These are phyloP conservation scores for Halyomorpha halys DNA, from an alignment of 1,140 invertebrate species.

Conservation along the genomic window DNA sequence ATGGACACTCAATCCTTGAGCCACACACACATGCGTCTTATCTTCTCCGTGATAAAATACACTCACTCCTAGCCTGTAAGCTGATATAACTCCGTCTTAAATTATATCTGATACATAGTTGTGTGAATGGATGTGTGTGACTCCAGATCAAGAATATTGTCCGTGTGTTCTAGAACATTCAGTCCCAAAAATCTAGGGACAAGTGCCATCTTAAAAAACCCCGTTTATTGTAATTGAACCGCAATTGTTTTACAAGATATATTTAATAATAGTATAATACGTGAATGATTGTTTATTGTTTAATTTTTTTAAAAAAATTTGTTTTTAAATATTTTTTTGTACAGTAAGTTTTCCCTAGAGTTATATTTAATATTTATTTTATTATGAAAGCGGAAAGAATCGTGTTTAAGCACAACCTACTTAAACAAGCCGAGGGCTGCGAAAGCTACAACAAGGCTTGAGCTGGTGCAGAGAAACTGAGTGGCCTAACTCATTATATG, in stretches of 20 bases:
- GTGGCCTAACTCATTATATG: constrained; percentile 3
- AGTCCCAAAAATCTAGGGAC: constrained; percentile 6
- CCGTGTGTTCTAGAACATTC: background rate
- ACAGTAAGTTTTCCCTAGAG: constrained; percentile 8
- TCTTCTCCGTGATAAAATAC: background rate
- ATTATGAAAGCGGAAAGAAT: constrained; percentile 1
- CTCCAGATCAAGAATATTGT: background rate
- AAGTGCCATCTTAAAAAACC: constrained; percentile 18
- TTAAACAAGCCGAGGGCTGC: too few species aligned
- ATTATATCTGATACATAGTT: background rate
- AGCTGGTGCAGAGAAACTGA: constrained; percentile 4
- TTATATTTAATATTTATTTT: constrained; percentile 4
- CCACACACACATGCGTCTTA: background rate
- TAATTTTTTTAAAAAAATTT: constrained; percentile 5
- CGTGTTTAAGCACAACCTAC: background rate
- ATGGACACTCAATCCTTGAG: background rate
- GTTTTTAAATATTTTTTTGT: constrained; percentile 6
- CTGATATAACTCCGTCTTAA: constrained; percentile 10
- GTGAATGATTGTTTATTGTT: constrained; percentile 11
- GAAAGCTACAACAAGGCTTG: too few species aligned
- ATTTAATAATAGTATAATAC: constrained; percentile 5
- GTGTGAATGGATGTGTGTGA: constrained; percentile 3
- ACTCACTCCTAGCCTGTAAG: constrained; percentile 12
- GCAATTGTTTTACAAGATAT: constrained; percentile 10
- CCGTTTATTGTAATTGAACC: constrained; percentile 9